phyloP scores from a whole-genome alignment of 2,888 invertebrate species.

The Ennomos fuscantarius region DNA sequence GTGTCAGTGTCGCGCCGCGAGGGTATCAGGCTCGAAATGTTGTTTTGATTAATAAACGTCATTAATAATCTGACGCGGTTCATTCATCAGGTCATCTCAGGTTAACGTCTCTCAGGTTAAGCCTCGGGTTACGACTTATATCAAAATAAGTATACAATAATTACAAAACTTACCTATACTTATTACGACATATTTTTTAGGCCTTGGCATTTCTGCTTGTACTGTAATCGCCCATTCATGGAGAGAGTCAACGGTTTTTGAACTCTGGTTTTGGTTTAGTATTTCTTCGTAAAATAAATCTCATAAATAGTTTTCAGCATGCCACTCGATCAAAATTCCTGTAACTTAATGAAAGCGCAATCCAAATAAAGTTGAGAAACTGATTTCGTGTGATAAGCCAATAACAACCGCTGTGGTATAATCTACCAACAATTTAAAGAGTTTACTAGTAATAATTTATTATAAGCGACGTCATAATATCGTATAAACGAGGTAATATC shows the following conservation, averaged over 20 bases:
- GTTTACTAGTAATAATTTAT: conserved; percentile 48
- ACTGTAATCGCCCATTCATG: too few species aligned
- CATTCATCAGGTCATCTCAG: too few species aligned
- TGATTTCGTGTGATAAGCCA: conserved; percentile 37
- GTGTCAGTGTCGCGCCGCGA: background rate
- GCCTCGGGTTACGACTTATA: too few species aligned
- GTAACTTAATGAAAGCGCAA: conserved; percentile 31
- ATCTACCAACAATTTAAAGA: conserved; percentile 46
- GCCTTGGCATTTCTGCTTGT: too few species aligned
- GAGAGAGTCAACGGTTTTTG: too few species aligned
- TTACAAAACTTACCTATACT: too few species aligned
- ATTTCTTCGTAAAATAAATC: background rate
- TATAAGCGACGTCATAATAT: conserved; percentile 41
- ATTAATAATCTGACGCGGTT: too few species aligned
- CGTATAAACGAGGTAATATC: conserved; percentile 48
- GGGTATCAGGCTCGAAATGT: background rate
- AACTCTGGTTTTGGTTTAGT: too few species aligned
- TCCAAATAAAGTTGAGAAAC: conserved; percentile 21
- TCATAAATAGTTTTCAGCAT: conserved; percentile 15
- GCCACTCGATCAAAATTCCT: conserved; percentile 32
- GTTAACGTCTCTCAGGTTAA: too few species aligned
- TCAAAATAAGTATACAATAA: too few species aligned
- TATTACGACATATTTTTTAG: too few species aligned
- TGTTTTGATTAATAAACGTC: conserved; percentile 2
- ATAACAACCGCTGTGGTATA: conserved; percentile 33